phyloP scores from a whole-genome alignment of 2,797 vertebrate genomes.

The Eremophila alpestris region DNA sequence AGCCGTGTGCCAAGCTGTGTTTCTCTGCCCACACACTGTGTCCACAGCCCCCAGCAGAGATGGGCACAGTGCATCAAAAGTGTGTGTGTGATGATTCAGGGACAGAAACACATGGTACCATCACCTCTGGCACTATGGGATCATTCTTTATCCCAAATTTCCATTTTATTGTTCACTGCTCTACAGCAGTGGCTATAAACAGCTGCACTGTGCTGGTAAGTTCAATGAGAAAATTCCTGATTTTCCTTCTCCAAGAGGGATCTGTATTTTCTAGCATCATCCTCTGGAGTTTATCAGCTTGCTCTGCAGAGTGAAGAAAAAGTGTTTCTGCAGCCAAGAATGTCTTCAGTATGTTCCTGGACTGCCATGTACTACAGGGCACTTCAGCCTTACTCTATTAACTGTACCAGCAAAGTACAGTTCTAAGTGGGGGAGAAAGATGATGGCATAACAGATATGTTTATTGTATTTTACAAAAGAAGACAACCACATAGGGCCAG shows the following conservation, averaged over 20 bases:
- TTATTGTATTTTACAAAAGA: neutral
- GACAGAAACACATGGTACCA: neutral
- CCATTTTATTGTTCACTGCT: neutral
- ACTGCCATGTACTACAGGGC: neutral
- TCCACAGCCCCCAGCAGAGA: neutral
- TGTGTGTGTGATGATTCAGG: neutral
- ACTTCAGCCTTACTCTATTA: neutral
- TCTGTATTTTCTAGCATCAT: neutral
- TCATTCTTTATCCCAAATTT: neutral
- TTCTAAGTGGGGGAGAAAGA: neutral
- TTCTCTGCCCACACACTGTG: neutral
- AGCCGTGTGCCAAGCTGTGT: accelerated
- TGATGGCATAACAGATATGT: accelerated
- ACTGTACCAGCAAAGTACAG: neutral
- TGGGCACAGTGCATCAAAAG: neutral
- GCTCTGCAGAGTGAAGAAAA: neutral
- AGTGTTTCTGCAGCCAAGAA: neutral
- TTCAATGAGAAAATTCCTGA: neutral
- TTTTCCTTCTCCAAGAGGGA: neutral
- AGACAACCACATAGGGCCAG: neutral
- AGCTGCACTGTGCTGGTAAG: neutral
- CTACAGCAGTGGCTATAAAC: neutral
- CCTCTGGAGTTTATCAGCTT: neutral
- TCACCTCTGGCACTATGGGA: neutral
- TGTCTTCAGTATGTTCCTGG: neutral